Evolutionary conservation across 2,113 vertebrate species (phyloP).

Genomic region (Toxostoma redivivum): DNA sequence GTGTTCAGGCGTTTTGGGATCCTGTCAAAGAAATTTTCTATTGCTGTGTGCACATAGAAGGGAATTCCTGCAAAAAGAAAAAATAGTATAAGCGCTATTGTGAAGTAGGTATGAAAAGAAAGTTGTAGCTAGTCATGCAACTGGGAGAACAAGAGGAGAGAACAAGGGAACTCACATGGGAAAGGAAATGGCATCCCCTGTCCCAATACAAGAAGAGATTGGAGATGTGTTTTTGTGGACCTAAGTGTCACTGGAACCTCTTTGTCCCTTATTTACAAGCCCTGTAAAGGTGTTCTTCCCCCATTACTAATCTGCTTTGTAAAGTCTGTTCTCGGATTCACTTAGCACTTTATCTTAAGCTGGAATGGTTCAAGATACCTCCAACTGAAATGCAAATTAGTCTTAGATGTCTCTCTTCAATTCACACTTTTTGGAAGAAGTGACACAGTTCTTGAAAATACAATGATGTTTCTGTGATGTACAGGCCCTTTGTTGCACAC

Average conservation of each 20-base stretch:
- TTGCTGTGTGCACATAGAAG: not conserved
- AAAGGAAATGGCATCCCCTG: not conserved
- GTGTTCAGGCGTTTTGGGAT: not conserved
- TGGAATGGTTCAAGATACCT: not conserved
- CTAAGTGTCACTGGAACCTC: not conserved
- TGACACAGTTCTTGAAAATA: constrained; percentile 30
- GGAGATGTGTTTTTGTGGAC: not conserved
- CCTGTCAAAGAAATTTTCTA: not conserved
- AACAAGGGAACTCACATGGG: not conserved
- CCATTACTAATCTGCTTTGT: not conserved
- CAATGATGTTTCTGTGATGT: constrained; percentile 6
- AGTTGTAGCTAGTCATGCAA: not conserved
- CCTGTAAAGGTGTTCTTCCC: not conserved
- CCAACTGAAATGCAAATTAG: constrained; percentile 40
- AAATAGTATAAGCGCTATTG: not conserved
- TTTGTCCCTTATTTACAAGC: not conserved
- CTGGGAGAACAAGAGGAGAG: not conserved
- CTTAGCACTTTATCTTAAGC: not conserved
- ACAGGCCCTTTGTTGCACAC: not conserved
- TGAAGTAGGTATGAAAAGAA: not conserved
- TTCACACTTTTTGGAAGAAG: constrained; percentile 34
- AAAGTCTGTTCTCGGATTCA: not conserved
- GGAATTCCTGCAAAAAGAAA: not conserved
- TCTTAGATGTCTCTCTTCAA: not conserved
- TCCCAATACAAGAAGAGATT: not conserved